Evolutionary conservation across 2,888 invertebrate species (phyloP), one percentile per base, ranked within the genome.

Genomic region (Amblyjoppa fuscipennis): DNA sequence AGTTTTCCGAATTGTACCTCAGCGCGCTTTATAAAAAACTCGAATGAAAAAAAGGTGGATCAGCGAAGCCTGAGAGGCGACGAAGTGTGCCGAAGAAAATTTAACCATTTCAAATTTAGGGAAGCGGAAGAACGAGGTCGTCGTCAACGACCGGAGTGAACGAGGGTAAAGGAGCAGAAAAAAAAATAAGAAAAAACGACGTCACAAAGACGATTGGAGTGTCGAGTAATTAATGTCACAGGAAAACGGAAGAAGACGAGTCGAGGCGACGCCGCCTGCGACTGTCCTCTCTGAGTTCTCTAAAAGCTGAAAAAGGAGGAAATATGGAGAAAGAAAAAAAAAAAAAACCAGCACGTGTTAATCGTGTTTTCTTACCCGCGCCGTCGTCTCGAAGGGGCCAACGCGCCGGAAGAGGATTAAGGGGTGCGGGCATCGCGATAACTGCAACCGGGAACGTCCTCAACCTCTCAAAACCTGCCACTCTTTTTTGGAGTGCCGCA

Each of bases 161-260:
- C 45, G 74, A 59, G n/a, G 71, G 71, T 56, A 31, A 71, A 41
- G 41, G 31, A 49, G 31, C n/a, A 20, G 20, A 41, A 20, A 41
- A 68, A 68, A 45, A 41, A 28, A 31, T 3, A 9, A 28, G 31
- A 69, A 49, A 69, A 49, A 41, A 11, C 34, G 31, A 75, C 61
- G 75, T 49, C 31, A 49, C 49, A 75, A 61, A 64, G 34, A 76
- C 66, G 51, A 66, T n/a, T 51, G 66, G 25, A 66, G 77, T 38
- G 56, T 16, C 53, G 77, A 77, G 68, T 77, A 77, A 77, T 77
- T 77, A 56, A 38, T 77, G 68, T 56, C 53, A 77, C 68, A 56
- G 77, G 77, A 77, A 77, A 68, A 25, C 53, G 76, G 75, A 66
- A 64, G 64, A 75, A 45, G 64, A 45, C 34, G 20, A 28, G 64